Conservation (phyloP, 1,140 invertebrate species). For the Galleria mellonella region DNA sequence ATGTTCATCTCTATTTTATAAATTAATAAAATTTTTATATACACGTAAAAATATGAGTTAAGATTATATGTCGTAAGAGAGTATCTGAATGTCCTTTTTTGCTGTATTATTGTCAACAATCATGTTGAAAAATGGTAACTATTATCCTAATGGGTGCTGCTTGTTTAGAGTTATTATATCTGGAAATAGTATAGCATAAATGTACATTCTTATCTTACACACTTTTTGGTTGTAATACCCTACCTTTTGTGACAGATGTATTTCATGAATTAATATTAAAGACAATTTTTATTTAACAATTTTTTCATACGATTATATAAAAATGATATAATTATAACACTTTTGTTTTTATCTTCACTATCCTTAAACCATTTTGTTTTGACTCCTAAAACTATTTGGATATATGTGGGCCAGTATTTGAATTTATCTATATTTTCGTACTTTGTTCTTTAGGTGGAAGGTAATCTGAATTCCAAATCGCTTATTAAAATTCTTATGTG, state of each 20-base stretch:
- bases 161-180: no score
- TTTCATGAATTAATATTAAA: conserved; percentile 55
- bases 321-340: conserved; percentile 31
- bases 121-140: no score
- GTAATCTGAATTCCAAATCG: no score
- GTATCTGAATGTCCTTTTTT: not conserved
- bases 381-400: no score
- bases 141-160: no score
- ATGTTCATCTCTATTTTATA: conserved; percentile 28
- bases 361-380: not conserved
- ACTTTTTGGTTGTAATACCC: conserved; percentile 34
- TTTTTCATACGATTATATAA: conserved; percentile 67
- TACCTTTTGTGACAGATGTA: conserved; percentile 30
- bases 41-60: not conserved
- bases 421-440: no score
- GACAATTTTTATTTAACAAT: conserved; percentile 60
- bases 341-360: conserved; percentile 14
- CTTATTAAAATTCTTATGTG: no score
- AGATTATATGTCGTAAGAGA: conserved; percentile 2
- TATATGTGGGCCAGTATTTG: no score
- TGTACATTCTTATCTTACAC: conserved; percentile 33
- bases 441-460: no score
- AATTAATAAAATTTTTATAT: conserved; percentile 7
- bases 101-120: not conserved
- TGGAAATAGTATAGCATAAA: conserved; percentile 7